Percentiles rank a stretch among this genome's conserved stretches.
These are phyloP conservation scores for Penelope pileata DNA, from an alignment of 2,113 vertebrate genomes.

Conservation along the genomic window DNA sequence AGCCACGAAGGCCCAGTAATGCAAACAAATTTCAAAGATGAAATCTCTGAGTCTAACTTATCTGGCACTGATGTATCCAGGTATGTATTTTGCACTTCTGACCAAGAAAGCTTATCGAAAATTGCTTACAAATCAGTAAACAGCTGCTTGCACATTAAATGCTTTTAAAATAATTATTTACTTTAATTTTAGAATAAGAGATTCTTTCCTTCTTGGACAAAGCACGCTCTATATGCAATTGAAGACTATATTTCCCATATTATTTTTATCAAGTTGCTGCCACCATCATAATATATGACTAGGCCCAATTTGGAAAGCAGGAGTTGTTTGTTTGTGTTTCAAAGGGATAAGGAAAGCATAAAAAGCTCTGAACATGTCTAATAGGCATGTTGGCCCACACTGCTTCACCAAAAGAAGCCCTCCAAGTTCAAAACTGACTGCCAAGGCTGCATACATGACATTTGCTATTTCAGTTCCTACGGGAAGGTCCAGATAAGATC, in stretches of 20 bases:
- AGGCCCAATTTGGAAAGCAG: slow-evolving; percentile 20
- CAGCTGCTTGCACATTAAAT: neutral
- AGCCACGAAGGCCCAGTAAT: neutral
- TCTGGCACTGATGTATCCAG: neutral
- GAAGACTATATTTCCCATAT: neutral
- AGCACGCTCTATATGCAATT: neutral
- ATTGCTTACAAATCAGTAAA: neutral
- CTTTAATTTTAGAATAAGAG: neutral
- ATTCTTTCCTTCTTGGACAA: neutral
- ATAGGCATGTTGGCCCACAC: slow-evolving; percentile 8
- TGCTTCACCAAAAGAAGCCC: slow-evolving; percentile 20
- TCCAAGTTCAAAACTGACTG: slow-evolving; percentile 60
- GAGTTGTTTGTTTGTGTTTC: slow-evolving; percentile 39
- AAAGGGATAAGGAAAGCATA: slow-evolving; percentile 1
- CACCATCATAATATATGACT: neutral
- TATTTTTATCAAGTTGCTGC: neutral
- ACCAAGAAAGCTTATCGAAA: neutral
- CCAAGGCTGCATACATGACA: slow-evolving; percentile 57
- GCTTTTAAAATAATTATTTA: neutral
- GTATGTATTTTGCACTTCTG: neutral
- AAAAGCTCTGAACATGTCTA: slow-evolving; percentile 47
- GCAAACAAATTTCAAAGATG: neutral
- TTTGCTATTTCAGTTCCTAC: slow-evolving; percentile 56
- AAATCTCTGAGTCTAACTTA: neutral
- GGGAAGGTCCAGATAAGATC: slow-evolving; percentile 57